A percentile compares a stretch with the other conserved stretches of the same genome.
Evolutionary conservation across 1,140 invertebrate species (phyloP).

Genomic region (Brevipalpus yothersi): DNA sequence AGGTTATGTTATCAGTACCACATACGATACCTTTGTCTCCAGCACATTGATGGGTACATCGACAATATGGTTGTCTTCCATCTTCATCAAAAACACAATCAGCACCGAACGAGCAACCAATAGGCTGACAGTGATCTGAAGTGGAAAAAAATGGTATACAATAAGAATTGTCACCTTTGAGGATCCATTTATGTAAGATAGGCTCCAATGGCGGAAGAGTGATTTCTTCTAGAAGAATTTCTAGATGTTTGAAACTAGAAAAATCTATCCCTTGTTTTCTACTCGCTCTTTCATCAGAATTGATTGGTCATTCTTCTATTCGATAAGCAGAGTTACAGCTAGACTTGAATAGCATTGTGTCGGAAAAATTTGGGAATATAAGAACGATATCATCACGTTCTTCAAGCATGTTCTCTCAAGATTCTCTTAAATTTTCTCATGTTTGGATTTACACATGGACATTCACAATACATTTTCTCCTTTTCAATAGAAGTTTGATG

Average conservation of each 20-base stretch:
- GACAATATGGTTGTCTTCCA: background rate
- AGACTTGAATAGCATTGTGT: too few species aligned
- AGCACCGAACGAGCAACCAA: background rate
- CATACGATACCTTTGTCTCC: slow-evolving; percentile 38
- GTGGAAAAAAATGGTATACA: background rate
- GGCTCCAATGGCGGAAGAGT: background rate
- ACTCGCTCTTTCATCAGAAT: background rate
- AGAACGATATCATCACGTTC: too few species aligned
- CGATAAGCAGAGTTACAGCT: too few species aligned
- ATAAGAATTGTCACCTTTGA: background rate
- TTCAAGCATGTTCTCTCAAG: too few species aligned
- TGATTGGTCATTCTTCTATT: too few species aligned
- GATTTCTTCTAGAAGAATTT: too few species aligned
- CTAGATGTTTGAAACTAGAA: background rate
- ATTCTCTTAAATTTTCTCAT: too few species aligned
- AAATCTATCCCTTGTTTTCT: background rate
- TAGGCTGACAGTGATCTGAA: background rate
- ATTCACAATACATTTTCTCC: too few species aligned
- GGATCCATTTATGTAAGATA: background rate
- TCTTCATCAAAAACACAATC: background rate
- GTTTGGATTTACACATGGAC: too few species aligned
- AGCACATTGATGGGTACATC: slow-evolving; percentile 12
- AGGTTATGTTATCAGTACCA: slow-evolving; percentile 54
- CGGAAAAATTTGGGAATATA: too few species aligned
- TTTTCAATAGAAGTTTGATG: too few species aligned